These are phyloP conservation scores for Petromus typicus DNA, from an alignment of 2,113 vertebrate genomes.

Conservation along the genomic window DNA sequence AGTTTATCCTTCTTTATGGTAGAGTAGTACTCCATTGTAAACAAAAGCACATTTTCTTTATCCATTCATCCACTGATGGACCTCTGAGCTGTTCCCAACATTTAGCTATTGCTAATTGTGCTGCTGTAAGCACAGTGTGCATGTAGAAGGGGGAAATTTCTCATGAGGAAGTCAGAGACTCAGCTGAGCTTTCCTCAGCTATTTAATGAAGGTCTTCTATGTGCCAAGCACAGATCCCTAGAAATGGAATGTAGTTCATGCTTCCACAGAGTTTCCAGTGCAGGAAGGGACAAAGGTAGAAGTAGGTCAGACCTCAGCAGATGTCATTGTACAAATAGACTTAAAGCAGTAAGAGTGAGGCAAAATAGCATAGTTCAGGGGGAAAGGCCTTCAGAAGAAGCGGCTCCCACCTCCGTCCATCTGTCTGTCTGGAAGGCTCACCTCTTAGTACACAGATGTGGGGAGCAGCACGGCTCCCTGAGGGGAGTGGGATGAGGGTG, in stretches of 20 bases:
- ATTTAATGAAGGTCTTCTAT: not conserved
- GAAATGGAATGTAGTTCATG: not conserved
- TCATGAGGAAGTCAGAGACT: not conserved
- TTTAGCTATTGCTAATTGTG: not conserved
- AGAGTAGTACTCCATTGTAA: not conserved
- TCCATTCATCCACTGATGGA: not conserved
- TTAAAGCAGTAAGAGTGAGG: not conserved
- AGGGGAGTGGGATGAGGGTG: not conserved
- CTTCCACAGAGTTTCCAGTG: not conserved
- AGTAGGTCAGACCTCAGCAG: not conserved
- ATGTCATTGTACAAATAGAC: not conserved
- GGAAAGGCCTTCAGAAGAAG: not conserved
- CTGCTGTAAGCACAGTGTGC: not conserved
- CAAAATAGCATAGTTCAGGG: not conserved
- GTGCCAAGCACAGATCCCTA: not conserved
- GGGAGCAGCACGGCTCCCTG: not conserved
- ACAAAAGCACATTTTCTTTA: not conserved
- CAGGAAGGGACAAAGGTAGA: constrained; percentile 4
- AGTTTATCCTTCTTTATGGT: not conserved
- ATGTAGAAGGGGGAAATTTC: not conserved
- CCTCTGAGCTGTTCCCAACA: not conserved
- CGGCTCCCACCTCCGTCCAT: not conserved
- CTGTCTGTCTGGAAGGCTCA: not conserved
- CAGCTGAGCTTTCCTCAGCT: not conserved
- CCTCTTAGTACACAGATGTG: not conserved